Evolutionary conservation across 1,140 invertebrate species (phyloP), one percentile per base, ranked within the genome.

Genomic region (Trichonephila inaurata): DNA sequence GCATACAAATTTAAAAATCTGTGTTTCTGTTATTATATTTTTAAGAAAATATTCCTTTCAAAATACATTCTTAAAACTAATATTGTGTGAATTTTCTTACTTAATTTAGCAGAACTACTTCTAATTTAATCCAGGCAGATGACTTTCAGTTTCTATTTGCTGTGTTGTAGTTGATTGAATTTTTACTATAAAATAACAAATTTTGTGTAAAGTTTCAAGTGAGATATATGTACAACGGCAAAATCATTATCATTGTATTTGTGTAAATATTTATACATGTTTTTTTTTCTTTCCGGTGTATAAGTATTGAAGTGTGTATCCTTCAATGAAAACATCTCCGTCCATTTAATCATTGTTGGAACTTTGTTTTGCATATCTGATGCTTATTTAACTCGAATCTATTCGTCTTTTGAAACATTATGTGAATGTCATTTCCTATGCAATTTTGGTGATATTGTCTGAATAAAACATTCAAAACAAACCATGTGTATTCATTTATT

Each of bases 291-390:
- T 87, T 92, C 83, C 83, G 91, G 91, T 92, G 91, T 87, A 44
- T 90, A 85, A 44, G 61, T 66, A 33, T 72, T 66, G 72, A 44
- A 72, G 33, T 88, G 33, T 88, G 77, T 91, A 14, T 21, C 2
- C 83, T 92, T 72, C n/a, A 8, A 92, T 72, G 77, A 60, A 87
- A 66, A 40, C 24, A 72, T 60, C 62, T 87, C 86, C 92, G 92
- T 93, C 92, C 92, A 93, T 93, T 87, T 93, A 93, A 62, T 89
- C 85, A 93, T 93, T 93, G 86, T 93, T 93, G 92, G 92, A 93
- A 93, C 19, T 88, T 21, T 69, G 64, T 89, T 82, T 82, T 64
- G 64, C 21, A 62, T 92, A 92, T 77, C 62, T 88, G 66, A 88
- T 87, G 82, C 28, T 77, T 91, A 91, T 81, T 81, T 81, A 91